Evolutionary conservation across 2,888 invertebrate genomes (phyloP).

Genomic region (Syrista parreyssii): DNA sequence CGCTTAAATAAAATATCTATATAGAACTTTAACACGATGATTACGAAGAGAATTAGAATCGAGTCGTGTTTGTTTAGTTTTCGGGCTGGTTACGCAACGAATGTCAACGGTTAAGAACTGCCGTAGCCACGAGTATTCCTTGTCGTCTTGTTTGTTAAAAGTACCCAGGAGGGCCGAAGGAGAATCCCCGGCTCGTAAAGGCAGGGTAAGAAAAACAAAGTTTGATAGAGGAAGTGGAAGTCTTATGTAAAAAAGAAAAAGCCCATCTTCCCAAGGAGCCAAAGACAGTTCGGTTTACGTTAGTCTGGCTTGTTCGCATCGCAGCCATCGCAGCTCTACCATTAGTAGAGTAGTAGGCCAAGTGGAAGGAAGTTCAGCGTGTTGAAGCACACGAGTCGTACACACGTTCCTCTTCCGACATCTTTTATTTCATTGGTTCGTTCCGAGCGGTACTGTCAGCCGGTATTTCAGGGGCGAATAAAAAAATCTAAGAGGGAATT

Average conservation of each 20-base stretch:
- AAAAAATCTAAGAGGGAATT: constrained; percentile 49
- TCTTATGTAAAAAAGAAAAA: constrained; percentile 16
- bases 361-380: constrained; percentile 57
- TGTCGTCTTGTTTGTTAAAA: background rate
- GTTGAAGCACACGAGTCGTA: constrained; percentile 24
- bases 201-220: constrained; percentile 46
- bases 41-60: background rate
- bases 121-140: background rate
- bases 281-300: background rate
- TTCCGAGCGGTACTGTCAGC: constrained; percentile 43
- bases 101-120: background rate
- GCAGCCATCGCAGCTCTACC: constrained; percentile 36
- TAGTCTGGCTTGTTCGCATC: constrained; percentile 42
- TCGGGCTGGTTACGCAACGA: background rate
- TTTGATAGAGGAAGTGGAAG: constrained; percentile 51
- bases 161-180: background rate
- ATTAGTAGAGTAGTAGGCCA: constrained; percentile 64
- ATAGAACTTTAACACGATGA: background rate
- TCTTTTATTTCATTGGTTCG: constrained; percentile 50
- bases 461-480: constrained; percentile 50
- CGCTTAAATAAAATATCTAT: background rate
- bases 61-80: background rate
- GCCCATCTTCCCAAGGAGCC: background rate
- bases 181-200: constrained; percentile 26
- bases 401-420: constrained; percentile 25